A percentile compares a stretch with the other conserved stretches of the same genome.
Evolutionary conservation across 2,113 vertebrate genomes (phyloP).

Genomic region (Ursus arctos): DNA sequence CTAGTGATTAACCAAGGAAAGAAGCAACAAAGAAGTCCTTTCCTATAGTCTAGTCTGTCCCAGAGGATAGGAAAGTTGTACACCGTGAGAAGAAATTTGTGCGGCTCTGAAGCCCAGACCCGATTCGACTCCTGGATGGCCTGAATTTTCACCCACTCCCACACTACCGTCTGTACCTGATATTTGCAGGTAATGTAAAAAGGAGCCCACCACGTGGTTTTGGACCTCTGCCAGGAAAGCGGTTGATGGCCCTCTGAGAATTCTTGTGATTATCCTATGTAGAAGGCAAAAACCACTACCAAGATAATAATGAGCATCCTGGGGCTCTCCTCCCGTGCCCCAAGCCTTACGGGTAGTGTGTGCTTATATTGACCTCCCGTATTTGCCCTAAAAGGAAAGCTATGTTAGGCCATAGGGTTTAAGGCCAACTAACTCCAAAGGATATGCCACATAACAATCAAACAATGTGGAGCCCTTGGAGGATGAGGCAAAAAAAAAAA

Average conservation of each 20-base stretch:
- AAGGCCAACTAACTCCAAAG: slow-evolving; percentile 19
- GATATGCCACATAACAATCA: neutral
- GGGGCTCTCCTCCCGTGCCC: neutral
- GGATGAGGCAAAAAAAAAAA: neutral
- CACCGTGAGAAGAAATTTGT: neutral
- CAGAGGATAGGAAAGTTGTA: neutral
- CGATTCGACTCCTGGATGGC: neutral
- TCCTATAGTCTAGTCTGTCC: neutral
- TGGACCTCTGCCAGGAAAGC: slow-evolving; percentile 66
- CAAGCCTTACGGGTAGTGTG: neutral
- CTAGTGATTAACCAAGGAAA: neutral
- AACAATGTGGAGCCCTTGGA: neutral
- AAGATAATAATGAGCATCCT: slow-evolving; percentile 62
- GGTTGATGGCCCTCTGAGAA: slow-evolving; percentile 61
- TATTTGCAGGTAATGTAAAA: slow-evolving; percentile 45
- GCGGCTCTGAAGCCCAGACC: neutral
- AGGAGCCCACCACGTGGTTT: neutral
- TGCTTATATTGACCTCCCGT: neutral
- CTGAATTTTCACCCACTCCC: neutral
- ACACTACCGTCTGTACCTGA: neutral
- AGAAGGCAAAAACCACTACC: slow-evolving; percentile 56
- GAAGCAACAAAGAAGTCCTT: neutral
- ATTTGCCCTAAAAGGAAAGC: slow-evolving; percentile 43
- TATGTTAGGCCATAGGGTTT: neutral
- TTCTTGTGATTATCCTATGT: slow-evolving; percentile 37